These are phyloP conservation scores for Cotesia glomerata DNA, from an alignment of 1,140 invertebrate genomes.

Conservation along the genomic window DNA sequence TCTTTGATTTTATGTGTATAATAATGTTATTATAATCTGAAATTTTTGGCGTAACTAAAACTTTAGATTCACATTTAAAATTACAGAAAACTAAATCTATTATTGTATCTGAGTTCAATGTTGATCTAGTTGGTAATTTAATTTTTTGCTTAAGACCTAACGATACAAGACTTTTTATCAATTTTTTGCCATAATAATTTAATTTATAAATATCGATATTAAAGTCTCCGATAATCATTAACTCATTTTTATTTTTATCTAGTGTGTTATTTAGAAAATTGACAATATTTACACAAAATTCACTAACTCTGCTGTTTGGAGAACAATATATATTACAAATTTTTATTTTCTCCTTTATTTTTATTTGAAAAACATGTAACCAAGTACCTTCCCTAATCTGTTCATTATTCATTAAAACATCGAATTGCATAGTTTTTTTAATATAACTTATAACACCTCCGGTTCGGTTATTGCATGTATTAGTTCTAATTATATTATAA, in stretches of 20 bases:
- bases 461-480: constrained; percentile 18
- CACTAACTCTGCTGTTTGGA: constrained; percentile 9
- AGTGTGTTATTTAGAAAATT: neutral
- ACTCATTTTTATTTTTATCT: neutral
- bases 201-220: constrained; percentile 17
- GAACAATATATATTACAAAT: constrained; percentile 16
- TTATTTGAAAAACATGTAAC: constrained; percentile 1
- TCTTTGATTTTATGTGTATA: neutral
- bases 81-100: constrained; percentile 23
- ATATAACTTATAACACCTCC: constrained; percentile 19
- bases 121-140: constrained; percentile 13
- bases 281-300: constrained; percentile 11
- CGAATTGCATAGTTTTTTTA: neutral
- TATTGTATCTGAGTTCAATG: neutral
- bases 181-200: constrained; percentile 10
- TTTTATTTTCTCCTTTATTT: neutral
- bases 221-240: constrained; percentile 24
- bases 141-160: constrained; percentile 27
- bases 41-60: constrained; percentile 19
- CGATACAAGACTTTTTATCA: neutral
- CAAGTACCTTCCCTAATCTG: neutral
- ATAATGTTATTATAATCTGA: constrained; percentile 11
- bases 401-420: neutral
- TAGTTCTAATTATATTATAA: constrained; percentile 11
- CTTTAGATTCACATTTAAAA: neutral